Conservation (phyloP, 1,140 invertebrate species). For the Amphibalanus amphitrite region DNA sequence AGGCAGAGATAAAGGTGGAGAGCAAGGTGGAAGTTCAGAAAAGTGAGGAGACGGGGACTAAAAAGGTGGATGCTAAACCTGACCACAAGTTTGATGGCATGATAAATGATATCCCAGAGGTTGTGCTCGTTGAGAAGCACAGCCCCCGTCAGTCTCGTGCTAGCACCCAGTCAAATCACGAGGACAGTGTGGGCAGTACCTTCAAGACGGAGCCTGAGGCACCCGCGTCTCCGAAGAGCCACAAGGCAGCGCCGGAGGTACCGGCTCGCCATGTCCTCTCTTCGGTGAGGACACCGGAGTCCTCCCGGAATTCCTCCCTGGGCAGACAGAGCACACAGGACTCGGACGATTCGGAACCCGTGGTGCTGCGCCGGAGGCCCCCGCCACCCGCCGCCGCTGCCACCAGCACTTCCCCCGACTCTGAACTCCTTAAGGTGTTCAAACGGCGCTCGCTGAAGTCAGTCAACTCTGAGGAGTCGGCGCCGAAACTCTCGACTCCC, state of each 20-base stretch:
- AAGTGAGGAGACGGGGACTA: too few species aligned
- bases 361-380: constrained; percentile 12
- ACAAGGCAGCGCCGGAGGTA: neutral
- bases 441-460: constrained; percentile 53
- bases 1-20: too few species aligned
- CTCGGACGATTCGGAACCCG: constrained; percentile 5
- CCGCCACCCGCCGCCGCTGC: neutral
- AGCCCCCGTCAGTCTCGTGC: too few species aligned
- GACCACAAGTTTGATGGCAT: too few species aligned
- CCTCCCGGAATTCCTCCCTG: neutral
- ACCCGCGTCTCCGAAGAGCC: neutral
- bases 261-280: neutral
- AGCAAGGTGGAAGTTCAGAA: too few species aligned
- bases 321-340: neutral
- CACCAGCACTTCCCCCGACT: constrained; percentile 27
- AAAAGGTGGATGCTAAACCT: too few species aligned
- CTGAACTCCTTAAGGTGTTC: constrained; percentile 60
- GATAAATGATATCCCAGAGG: too few species aligned
- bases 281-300: neutral
- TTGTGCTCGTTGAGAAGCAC: too few species aligned
- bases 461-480: constrained; percentile 39
- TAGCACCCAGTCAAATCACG: too few species aligned
- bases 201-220: neutral
- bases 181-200: too few species aligned
- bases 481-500: constrained; percentile 22